phyloP scores from a whole-genome alignment of 2,797 vertebrate species.

The Sebastes goodei region DNA sequence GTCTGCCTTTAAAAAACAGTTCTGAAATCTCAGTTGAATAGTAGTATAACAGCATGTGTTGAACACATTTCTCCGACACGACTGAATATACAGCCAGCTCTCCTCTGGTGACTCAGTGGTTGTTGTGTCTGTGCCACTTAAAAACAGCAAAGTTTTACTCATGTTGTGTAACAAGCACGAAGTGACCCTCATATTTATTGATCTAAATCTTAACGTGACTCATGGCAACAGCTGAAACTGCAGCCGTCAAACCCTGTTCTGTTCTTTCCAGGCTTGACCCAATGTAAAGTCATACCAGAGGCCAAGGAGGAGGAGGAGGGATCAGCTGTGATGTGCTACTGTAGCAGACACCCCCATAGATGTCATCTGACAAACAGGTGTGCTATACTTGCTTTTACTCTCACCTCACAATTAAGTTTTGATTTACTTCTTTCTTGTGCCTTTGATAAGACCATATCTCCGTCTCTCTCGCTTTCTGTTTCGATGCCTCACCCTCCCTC shows the following conservation, averaged over 20 bases:
- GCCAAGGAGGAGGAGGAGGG: background rate
- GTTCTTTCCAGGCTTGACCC: slow-evolving; percentile 8
- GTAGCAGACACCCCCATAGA: background rate
- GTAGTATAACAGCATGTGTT: background rate
- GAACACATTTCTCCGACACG: slow-evolving; percentile 5
- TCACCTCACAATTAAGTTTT: background rate
- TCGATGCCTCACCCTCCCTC: slow-evolving; percentile 15
- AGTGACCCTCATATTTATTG: slow-evolving; percentile 34
- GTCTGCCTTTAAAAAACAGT: slow-evolving; percentile 21
- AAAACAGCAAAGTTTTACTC: slow-evolving; percentile 40
- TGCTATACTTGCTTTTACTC: slow-evolving; percentile 32
- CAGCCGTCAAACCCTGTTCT: background rate
- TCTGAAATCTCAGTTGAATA: background rate
- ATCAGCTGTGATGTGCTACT: slow-evolving; percentile 33
- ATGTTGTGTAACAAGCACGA: slow-evolving; percentile 41
- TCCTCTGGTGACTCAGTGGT: slow-evolving; percentile 52
- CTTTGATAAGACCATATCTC: slow-evolving; percentile 5
- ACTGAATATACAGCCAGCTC: background rate
- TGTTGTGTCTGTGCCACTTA: slow-evolving; percentile 61
- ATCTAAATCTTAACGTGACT: slow-evolving; percentile 54
- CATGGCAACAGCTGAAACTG: slow-evolving; percentile 26
- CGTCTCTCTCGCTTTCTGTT: slow-evolving; percentile 27
- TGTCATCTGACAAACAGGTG: slow-evolving; percentile 30
- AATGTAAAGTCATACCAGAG: background rate
- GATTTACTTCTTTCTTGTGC: slow-evolving; percentile 21